phyloP scores from a whole-genome alignment of 2,113 vertebrate genomes.

The Sus scrofa region T2T-Sscrofa CM000820.6:105104001-105104500 shows the following conservation, averaged over 20 bases:
- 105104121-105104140: conserved; percentile 26
- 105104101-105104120: conserved; percentile 55
- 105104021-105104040: neutral
- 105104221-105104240: neutral
- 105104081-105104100: conserved; percentile 68
- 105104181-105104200: conserved; percentile 16
- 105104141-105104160: neutral
- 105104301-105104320: neutral
- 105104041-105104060: neutral
- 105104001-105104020: conserved; percentile 19
- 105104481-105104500: neutral
- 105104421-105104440: conserved; percentile 13
- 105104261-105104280: neutral
- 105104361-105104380: neutral
- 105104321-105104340: neutral
- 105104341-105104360: neutral
- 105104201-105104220: conserved; percentile 45
- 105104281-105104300: conserved; percentile 29
- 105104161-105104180: neutral
- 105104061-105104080: conserved; percentile 55
- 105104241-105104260: neutral
- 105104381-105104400: conserved; percentile 20
- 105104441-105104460: neutral
- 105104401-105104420: conserved; percentile 16
- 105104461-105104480: neutral